Conservation (phyloP, 2,113 vertebrate species). For the Murina feae region DNA sequence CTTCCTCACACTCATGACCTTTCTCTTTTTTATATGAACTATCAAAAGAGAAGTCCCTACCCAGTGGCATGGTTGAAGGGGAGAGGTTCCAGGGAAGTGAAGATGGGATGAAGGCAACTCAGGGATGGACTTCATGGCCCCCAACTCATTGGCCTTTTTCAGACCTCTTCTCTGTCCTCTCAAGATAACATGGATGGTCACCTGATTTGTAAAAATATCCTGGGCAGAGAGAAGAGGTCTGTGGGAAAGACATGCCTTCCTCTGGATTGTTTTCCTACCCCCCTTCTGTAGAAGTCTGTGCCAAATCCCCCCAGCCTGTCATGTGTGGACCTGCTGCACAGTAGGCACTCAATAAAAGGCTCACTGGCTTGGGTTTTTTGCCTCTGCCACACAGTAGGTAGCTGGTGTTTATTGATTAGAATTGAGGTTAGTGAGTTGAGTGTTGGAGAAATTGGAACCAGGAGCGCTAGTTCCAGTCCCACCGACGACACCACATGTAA, state of each 20-base stretch:
- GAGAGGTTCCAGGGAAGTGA: neutral
- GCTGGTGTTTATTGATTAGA: too few relatives aligned
- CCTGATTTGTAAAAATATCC: neutral
- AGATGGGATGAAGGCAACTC: neutral
- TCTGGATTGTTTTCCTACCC: fast-evolving
- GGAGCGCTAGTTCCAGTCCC: neutral
- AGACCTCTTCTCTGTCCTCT: neutral
- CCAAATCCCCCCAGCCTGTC: too few relatives aligned
- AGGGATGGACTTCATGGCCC: neutral
- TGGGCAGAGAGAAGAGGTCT: neutral
- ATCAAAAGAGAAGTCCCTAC: neutral
- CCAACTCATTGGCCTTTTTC: neutral
- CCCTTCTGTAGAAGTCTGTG: neutral
- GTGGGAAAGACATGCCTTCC: fast-evolving
- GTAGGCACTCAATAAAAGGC: neutral
- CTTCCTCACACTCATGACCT: neutral
- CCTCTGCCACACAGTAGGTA: fast-evolving
- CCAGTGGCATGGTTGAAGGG: neutral
- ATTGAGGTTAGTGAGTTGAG: neutral
- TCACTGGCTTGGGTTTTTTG: fast-evolving
- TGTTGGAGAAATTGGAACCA: fast-evolving
- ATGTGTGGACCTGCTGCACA: neutral
- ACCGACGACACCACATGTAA: fast-evolving
- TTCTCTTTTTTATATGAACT: neutral
- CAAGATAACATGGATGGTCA: fast-evolving